Base-by-base conservation (phyloP, 2,888 invertebrate species). In the Diadromus collaris region DNA sequence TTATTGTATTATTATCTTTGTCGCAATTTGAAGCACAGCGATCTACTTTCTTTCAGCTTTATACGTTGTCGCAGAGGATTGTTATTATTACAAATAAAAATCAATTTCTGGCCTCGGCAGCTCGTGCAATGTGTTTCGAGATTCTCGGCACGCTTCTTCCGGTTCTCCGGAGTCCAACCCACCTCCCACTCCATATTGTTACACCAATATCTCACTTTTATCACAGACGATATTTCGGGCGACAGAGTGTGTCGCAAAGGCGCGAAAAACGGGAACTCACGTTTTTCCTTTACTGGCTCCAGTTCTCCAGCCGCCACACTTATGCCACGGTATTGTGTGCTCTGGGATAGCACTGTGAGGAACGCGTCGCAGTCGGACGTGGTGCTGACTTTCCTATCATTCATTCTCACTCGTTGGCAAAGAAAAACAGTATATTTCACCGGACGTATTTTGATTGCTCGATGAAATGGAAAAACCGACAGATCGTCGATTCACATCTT, bases 61-160 rank as follows among this genome's bases (percentile, higher is more conserved):
- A n/a, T 46, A 46, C 46, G 19, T 46, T 7, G 9, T 27, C 29
- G n/a, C 27, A 32, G 21, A n/a, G 16, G 13, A 64, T 41, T 46
- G 6, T 21, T 24, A 41, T 63, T 64, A 64, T 46, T 6, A n/a
- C n/a, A n/a, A n/a, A 64, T 64, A 46, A 64, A 64, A 64, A 27
- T 64, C 13, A 64, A 64, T 64, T 64, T 64, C 46, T n/a, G 5
- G 27, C 46, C 21, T 21, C n/a, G n/a, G 24, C 16, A 63, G 21
- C 41, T 41, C 24, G 61, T 41, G 41, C 63, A 44, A 46, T 10
- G 24, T 46, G 7, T 19, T 63, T 44, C 44, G 9, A 21, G n/a
- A 64, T 64, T 46, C 46, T 46, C 44, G 29, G 46, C 44, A 64
- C 64, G 64, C 44, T 64, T n/a, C 21, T 19, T 9, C 29, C 24